These are phyloP conservation scores for Tetraneura akinire DNA, from an alignment of 1,140 invertebrate genomes.

Conservation along the genomic window DNA sequence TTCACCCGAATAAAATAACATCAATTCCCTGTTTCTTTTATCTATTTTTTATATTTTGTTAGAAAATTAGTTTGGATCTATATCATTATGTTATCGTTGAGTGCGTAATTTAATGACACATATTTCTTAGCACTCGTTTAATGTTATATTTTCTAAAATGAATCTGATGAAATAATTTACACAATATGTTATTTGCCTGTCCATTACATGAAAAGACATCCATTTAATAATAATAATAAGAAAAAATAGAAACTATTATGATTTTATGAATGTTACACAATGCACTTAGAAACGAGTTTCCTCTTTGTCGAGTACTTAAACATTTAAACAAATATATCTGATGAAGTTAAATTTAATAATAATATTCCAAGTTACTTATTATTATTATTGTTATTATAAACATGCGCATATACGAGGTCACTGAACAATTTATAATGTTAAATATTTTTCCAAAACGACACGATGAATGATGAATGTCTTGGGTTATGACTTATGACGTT, in stretches of 20 bases:
- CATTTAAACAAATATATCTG: slow-evolving; percentile 33
- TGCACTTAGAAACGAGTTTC: slow-evolving; percentile 25
- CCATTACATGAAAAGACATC: slow-evolving; percentile 27
- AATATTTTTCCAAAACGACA: background rate
- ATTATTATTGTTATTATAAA: slow-evolving; percentile 2
- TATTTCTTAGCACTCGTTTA: slow-evolving; percentile 18
- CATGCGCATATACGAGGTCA: background rate
- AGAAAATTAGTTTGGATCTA: slow-evolving; percentile 2
- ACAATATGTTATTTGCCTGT: slow-evolving; percentile 42
- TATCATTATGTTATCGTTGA: slow-evolving; percentile 16
- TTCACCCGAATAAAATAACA: background rate
- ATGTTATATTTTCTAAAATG: slow-evolving; percentile 30
- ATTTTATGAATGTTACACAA: slow-evolving; percentile 32
- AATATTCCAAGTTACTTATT: slow-evolving; percentile 19
- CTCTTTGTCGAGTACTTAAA: slow-evolving; percentile 43
- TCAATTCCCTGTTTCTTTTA: no score
- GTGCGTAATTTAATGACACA: slow-evolving; percentile 15
- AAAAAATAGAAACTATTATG: slow-evolving; percentile 36
- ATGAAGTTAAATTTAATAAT: slow-evolving; percentile 37
- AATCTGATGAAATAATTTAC: slow-evolving; percentile 42
- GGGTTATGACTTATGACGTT: background rate
- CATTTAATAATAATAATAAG: slow-evolving; percentile 20
- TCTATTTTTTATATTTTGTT: background rate
- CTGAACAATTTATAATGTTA: slow-evolving; percentile 31
- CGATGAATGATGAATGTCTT: no score